These are phyloP conservation scores for Limanda limanda DNA, from an alignment of 2,113 vertebrate genomes.

Conservation along the genomic window DNA sequence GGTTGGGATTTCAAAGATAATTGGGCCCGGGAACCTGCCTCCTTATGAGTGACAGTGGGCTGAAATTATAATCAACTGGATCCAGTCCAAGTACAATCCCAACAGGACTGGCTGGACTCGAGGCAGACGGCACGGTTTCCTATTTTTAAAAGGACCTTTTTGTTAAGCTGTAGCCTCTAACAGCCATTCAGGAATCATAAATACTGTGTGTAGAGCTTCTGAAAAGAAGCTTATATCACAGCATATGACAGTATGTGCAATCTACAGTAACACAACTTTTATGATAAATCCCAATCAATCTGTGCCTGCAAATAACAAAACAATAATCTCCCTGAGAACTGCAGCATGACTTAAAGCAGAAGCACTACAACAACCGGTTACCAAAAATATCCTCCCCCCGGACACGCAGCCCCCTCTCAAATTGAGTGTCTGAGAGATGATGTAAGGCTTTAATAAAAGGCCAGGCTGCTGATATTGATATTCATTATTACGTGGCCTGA, in stretches of 20 bases:
- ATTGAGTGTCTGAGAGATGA: slow-evolving; percentile 80
- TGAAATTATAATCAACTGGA: slow-evolving; percentile 81
- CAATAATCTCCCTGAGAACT: background rate
- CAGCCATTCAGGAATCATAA: slow-evolving; percentile 40
- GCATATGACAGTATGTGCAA: background rate
- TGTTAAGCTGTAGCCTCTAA: slow-evolving; percentile 50
- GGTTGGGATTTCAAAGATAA: slow-evolving; percentile 90
- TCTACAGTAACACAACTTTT: background rate
- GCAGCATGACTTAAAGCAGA: slow-evolving; percentile 11
- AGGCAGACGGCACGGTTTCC: slow-evolving; percentile 60
- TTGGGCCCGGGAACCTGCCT: slow-evolving; percentile 84
- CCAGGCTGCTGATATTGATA: slow-evolving; percentile 79
- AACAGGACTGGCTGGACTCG: slow-evolving; percentile 59
- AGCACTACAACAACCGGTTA: slow-evolving; percentile 16
- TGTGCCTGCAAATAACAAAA: background rate
- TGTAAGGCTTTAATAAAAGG: slow-evolving; percentile 86
- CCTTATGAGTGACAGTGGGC: slow-evolving; percentile 79
- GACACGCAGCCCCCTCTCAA: slow-evolving; percentile 50
- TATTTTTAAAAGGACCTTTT: slow-evolving; percentile 56
- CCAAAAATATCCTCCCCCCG: slow-evolving; percentile 39
- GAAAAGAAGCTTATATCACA: slow-evolving; percentile 7
- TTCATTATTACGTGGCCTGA: slow-evolving; percentile 81
- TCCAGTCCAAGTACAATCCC: slow-evolving; percentile 65
- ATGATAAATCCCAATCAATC: background rate
- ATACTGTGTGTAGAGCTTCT: slow-evolving; percentile 26